Evolutionary conservation across 2,113 vertebrate species (phyloP).

Genomic region (Hiodon tergisus): DNA sequence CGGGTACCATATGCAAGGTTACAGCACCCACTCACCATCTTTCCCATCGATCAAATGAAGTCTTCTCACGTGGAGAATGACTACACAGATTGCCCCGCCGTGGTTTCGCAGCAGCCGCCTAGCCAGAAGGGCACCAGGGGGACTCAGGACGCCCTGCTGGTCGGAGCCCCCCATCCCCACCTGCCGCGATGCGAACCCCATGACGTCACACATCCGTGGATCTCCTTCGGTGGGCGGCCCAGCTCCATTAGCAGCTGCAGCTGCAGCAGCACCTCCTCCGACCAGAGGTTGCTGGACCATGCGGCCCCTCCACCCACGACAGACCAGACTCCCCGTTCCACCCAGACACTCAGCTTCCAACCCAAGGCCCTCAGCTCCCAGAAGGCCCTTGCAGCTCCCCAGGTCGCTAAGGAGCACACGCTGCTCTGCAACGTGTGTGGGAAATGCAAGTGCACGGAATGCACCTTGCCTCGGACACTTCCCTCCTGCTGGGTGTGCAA

Average conservation of each 20-base stretch:
- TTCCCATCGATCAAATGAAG: slow-evolving; percentile 94
- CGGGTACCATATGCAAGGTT: slow-evolving; percentile 79
- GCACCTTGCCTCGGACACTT: slow-evolving; percentile 83
- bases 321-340: slow-evolving; percentile 37
- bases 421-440: slow-evolving; percentile 89
- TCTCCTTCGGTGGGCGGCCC: slow-evolving; percentile 87
- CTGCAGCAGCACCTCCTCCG: slow-evolving; percentile 93
- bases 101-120: slow-evolving; percentile 62
- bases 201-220: slow-evolving; percentile 91
- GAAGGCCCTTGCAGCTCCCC: slow-evolving; percentile 48
- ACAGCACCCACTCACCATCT: slow-evolving; percentile 87
- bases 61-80: slow-evolving; percentile 87
- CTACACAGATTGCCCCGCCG: slow-evolving; percentile 87
- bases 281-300: slow-evolving; percentile 91
- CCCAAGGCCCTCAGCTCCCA: slow-evolving; percentile 53
- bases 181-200: slow-evolving; percentile 71
- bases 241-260: slow-evolving; percentile 86
- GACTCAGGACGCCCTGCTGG: slow-evolving; percentile 58
- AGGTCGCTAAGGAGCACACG: slow-evolving; percentile 76
- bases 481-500: slow-evolving; percentile 98
- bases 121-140: slow-evolving; percentile 68
- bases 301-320: slow-evolving; percentile 76
- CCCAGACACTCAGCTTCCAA: background rate
- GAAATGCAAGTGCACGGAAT: slow-evolving; percentile 93
- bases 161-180: slow-evolving; percentile 42